Conservation (phyloP, 2,797 vertebrate genomes). For the Phrynocephalus forsythii region DNA sequence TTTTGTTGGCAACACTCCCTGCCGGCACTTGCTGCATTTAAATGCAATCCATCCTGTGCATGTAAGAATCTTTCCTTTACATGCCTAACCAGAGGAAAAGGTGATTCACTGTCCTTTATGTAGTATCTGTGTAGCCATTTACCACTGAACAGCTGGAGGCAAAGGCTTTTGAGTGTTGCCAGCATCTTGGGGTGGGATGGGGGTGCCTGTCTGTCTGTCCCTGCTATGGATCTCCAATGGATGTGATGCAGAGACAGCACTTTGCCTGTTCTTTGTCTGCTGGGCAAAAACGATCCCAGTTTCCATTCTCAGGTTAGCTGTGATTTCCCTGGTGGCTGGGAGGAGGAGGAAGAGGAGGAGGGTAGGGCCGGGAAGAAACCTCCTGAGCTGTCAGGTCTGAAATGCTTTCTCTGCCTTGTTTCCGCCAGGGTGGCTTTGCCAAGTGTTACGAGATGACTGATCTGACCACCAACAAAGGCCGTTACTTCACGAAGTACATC, state of each 20-base stretch:
- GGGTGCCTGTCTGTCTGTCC: neutral
- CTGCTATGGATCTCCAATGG: neutral
- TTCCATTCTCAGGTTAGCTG: no score
- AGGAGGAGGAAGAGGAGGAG: neutral
- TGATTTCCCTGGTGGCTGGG: neutral
- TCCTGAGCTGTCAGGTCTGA: neutral
- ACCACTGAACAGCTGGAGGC: neutral
- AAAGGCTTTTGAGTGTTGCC: no score
- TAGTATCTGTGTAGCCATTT: neutral
- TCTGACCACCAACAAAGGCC: constrained; percentile 92
- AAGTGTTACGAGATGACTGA: constrained; percentile 99
- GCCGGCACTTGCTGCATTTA: no score
- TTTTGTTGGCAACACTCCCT: no score
- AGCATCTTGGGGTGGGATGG: neutral
- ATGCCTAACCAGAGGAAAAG: neutral
- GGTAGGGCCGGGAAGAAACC: neutral
- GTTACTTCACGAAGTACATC: no score
- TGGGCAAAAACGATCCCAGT: neutral
- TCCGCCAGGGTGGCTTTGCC: constrained; percentile 93
- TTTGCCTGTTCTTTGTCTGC: neutral
- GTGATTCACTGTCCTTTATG: neutral
- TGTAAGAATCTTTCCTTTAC: neutral
- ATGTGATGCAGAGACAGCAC: no score
- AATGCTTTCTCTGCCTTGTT: constrained; percentile 54
- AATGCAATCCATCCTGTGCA: no score